Percentiles rank a stretch among this genome's conserved stretches.
Evolutionary conservation across 2,113 vertebrate species (phyloP).

Genomic region (Seriola rivoliana): DNA sequence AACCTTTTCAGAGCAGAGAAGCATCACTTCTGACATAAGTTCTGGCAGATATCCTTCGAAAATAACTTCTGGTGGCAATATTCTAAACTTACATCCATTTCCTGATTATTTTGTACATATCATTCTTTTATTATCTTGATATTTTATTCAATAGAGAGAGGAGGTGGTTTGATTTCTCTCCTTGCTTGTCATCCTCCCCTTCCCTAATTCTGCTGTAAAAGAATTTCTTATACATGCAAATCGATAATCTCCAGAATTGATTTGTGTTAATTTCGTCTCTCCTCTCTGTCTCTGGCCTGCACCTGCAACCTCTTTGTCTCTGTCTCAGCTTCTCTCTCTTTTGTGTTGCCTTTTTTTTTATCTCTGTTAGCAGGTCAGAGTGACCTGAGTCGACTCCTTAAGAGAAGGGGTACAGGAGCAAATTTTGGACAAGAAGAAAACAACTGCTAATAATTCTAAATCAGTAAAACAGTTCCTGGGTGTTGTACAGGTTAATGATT

Average conservation of each 20-base stretch:
- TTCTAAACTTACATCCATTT: too few species aligned
- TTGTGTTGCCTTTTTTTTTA: slow-evolving; percentile 2
- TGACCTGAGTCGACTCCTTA: not conserved
- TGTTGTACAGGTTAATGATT: not conserved
- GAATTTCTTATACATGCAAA: slow-evolving; percentile 11
- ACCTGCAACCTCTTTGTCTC: slow-evolving; percentile 38
- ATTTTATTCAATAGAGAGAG: too few species aligned
- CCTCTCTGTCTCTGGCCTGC: slow-evolving; percentile 19
- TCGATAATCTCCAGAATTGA: slow-evolving; percentile 34
- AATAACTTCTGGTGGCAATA: not conserved
- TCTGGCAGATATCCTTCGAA: not conserved
- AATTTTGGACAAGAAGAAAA: not conserved
- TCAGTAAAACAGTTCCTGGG: not conserved
- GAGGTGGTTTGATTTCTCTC: not conserved
- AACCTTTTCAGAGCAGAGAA: not conserved
- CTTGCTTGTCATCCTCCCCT: not conserved
- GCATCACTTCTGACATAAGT: not conserved
- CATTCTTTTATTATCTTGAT: not conserved
- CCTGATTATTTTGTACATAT: not conserved
- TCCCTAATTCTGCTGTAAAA: not conserved
- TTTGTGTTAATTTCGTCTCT: slow-evolving; percentile 12
- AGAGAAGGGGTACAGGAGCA: not conserved
- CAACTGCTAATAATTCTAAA: too few species aligned
- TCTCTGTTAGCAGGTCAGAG: slow-evolving; percentile 11
- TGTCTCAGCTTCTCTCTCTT: not conserved